Conservation (phyloP, 2,888 invertebrate species). For the Dermolepida albohirtum region DNA sequence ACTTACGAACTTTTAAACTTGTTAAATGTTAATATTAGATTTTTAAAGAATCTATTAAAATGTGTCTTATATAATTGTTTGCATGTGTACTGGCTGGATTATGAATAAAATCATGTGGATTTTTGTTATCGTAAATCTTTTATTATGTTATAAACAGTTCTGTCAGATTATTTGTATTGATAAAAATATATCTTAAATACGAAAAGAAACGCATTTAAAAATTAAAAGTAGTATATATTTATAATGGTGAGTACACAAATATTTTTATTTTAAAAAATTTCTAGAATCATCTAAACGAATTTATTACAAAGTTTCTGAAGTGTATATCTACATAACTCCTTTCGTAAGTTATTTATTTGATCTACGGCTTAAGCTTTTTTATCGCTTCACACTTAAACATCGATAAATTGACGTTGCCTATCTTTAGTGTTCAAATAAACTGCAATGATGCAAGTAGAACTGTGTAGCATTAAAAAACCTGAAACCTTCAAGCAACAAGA, state of each 20-base stretch:
- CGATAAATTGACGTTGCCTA: too few species aligned
- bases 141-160: neutral
- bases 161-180: neutral
- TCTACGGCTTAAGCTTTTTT: too few species aligned
- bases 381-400: too few species aligned
- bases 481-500: neutral
- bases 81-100: neutral
- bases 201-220: constrained; percentile 14
- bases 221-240: neutral
- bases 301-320: neutral
- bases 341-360: too few species aligned
- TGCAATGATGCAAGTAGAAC: constrained; percentile 16
- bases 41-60: neutral
- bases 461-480: constrained; percentile 2
- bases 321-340: too few species aligned
- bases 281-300: too few species aligned
- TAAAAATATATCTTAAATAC: constrained; percentile 24
- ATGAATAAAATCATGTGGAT: neutral
- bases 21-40: too few species aligned
- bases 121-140: constrained; percentile 10
- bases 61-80: neutral
- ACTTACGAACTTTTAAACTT: too few species aligned
- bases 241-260: constrained; percentile 17
- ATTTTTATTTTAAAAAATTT: too few species aligned
- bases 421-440: too few species aligned